Base-by-base conservation (phyloP, 1,140 invertebrate species). In the Aleiodes sp. region DNA sequence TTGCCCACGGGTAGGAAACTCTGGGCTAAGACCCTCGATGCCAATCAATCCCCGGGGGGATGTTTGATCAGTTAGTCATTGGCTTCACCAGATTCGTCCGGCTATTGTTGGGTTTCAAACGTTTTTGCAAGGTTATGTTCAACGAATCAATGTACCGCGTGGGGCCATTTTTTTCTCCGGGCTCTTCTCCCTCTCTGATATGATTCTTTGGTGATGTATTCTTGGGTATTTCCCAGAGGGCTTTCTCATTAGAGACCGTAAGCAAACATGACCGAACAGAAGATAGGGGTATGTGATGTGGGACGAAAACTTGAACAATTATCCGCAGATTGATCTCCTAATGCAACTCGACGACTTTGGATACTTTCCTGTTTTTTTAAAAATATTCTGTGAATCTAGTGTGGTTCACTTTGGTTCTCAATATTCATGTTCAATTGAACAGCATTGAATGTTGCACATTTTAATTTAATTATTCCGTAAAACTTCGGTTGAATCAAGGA, bases 51-150 rank as follows among this genome's bases (percentile, higher is more conserved):
- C 70, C 73, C 24, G 59, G 60, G 70, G 70, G 72, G 41, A 63
- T 77, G 75, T 79, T 79, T 79, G 74, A 79, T 78, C 78, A 73
- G 78, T 79, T 79, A 79, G 78, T 79, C 78, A 79, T 73, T 71
- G 67, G 73, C 67, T 21, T 52, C 26, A 52, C 46, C 46, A 52
- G 46, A 52, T 52, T 52, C 46, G 46, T 16, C 46, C 46, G 21
- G n/a, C 21, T 10, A 52, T 52, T 52, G 46, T 52, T 52, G 46
- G n/a, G 46, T 52, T 8, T 21, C n/a, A 16, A 16, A 21, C 26
- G 46, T 21, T 52, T 52, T 52, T 52, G 4, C 46, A 52, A 24
- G 16, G n/a, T 46, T 19, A 46, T 46, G 19, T 19, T 46, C 14
- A 21, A 52, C 46, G 46, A 52, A 52, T 52, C 28, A 28, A 65